A percentile compares a stretch with the other conserved stretches of the same genome.
These are phyloP conservation scores for Amphipyra berbera DNA, from an alignment of 2,888 invertebrate genomes.

Conservation along the genomic window DNA sequence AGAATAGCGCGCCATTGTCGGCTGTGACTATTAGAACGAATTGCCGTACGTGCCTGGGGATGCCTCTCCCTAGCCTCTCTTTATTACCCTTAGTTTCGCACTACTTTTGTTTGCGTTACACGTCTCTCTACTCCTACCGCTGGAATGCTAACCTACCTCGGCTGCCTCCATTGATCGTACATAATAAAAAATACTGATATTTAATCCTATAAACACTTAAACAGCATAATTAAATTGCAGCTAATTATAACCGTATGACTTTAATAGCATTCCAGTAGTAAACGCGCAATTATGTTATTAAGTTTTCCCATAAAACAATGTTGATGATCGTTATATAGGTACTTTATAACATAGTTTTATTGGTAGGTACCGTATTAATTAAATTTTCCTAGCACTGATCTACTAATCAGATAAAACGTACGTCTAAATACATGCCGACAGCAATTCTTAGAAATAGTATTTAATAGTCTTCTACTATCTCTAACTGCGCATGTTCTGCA, in stretches of 20 bases:
- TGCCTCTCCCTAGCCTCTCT: constrained; percentile 72
- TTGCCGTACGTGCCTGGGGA: constrained; percentile 82
- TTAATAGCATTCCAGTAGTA: constrained; percentile 68
- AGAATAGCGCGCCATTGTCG: constrained; percentile 78
- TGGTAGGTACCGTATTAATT: constrained; percentile 35
- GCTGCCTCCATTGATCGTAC: constrained; percentile 63
- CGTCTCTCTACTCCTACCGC: constrained; percentile 71
- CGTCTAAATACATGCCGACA: neutral
- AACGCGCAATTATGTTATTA: constrained; percentile 68
- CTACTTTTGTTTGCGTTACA: constrained; percentile 82
- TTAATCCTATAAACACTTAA: constrained; percentile 59
- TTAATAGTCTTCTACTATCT: constrained; percentile 1
- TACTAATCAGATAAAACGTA: constrained; percentile 20
- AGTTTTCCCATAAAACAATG: constrained; percentile 63
- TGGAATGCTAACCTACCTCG: constrained; percentile 71
- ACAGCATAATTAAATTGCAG: constrained; percentile 60
- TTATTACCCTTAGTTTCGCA: constrained; percentile 81
- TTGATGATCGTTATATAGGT: constrained; percentile 64
- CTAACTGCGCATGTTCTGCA: constrained; percentile 8
- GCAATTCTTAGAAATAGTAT: constrained; percentile 20
- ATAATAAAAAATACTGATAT: constrained; percentile 55
- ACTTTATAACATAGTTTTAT: constrained; percentile 49
- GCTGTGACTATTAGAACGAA: constrained; percentile 85
- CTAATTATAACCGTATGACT: constrained; percentile 67
- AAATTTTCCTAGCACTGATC: constrained; percentile 26